Percentiles rank a stretch among this genome's conserved stretches.
Evolutionary conservation across 1,140 invertebrate species (phyloP).

Genomic region (Drosophila ambigua): DNA sequence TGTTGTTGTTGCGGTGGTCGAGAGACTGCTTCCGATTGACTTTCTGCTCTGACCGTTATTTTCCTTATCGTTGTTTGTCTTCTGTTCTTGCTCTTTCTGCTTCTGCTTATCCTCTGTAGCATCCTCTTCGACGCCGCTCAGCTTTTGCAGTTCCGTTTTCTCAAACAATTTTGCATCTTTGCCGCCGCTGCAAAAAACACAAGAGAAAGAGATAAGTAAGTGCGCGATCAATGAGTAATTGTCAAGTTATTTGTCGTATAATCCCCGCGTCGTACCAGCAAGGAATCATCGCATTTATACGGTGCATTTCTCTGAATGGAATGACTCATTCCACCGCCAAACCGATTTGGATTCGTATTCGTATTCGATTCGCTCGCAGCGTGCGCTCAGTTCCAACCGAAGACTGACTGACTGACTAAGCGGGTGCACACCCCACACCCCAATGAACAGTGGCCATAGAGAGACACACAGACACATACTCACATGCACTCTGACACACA

Average conservation of each 20-base stretch:
- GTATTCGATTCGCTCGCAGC: no score
- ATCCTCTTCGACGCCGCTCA: constrained; percentile 21
- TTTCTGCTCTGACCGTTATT: constrained; percentile 54
- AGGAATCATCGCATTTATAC: constrained; percentile 67
- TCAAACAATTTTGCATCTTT: constrained; percentile 74
- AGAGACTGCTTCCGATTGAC: constrained; percentile 32
- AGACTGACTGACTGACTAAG: constrained; percentile 45
- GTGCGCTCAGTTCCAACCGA: constrained; percentile 36
- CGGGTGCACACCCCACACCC: constrained; percentile 40
- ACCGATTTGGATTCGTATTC: background rate
- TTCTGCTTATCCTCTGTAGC: constrained; percentile 17
- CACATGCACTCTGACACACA: constrained; percentile 9
- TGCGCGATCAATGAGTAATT: background rate
- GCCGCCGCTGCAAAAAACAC: constrained; percentile 57
- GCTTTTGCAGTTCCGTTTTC: constrained; percentile 62
- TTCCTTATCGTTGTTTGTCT: constrained; percentile 47
- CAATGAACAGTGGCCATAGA: constrained; percentile 9
- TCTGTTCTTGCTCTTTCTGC: constrained; percentile 24
- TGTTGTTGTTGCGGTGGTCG: constrained; percentile 11
- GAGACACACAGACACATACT: background rate
- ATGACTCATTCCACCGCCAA: constrained; percentile 59
- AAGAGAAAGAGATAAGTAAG: background rate
- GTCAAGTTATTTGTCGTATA: background rate
- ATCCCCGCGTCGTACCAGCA: constrained; percentile 53
- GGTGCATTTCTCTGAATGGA: constrained; percentile 50